Evolutionary conservation across 2,113 vertebrate genomes (phyloP).

Genomic region (Coptodon bakossiorum): DNA sequence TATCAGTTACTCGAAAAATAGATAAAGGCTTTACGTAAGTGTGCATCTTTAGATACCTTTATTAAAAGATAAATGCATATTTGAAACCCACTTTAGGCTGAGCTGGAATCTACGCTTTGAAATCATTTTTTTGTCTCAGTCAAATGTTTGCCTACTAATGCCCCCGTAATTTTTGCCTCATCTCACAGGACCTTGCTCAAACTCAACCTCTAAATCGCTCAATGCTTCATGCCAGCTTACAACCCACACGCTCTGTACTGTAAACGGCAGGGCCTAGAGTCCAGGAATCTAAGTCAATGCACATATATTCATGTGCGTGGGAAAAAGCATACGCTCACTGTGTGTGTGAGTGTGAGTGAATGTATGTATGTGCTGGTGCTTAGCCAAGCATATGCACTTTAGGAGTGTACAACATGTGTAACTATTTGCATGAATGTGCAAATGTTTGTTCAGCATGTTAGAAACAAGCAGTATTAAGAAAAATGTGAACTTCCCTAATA

Average conservation of each 20-base stretch:
- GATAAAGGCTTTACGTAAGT: neutral
- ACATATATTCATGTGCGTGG: conserved; percentile 6
- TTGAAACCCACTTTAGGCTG: neutral
- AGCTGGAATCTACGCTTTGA: neutral
- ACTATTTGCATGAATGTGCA: neutral
- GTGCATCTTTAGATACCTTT: neutral
- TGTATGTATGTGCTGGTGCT: neutral
- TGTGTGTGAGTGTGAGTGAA: neutral
- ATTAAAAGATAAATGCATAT: neutral
- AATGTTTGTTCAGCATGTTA: neutral
- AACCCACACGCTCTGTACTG: conserved; percentile 18
- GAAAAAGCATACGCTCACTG: neutral
- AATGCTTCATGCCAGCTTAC: conserved; percentile 2
- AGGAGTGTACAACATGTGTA: neutral
- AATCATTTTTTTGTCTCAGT: neutral
- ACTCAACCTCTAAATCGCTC: conserved; percentile 24
- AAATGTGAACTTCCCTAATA: neutral
- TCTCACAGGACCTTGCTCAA: neutral
- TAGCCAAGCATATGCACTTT: neutral
- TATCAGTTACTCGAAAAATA: neutral
- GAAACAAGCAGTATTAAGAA: neutral
- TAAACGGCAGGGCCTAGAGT: neutral
- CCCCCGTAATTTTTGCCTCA: neutral
- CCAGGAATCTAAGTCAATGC: neutral
- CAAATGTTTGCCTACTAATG: neutral